phyloP scores from a whole-genome alignment of 2,113 vertebrate genomes.

The Gulo gulo region DNA sequence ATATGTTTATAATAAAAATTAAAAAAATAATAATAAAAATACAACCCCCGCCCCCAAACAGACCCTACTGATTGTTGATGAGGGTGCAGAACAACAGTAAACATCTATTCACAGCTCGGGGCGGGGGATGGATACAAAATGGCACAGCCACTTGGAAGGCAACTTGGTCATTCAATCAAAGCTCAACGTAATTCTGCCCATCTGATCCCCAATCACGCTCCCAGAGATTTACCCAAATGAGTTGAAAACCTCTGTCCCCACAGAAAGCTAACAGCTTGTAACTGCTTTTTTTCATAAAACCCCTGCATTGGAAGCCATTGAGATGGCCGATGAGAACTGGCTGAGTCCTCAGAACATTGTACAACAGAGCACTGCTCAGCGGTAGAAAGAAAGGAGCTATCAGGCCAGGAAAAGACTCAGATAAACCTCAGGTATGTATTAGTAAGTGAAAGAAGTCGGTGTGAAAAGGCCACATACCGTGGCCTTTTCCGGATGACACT shows the following conservation, averaged over 20 bases:
- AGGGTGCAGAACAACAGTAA: background rate
- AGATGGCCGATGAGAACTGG: background rate
- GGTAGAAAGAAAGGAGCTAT: background rate
- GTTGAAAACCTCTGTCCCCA: background rate
- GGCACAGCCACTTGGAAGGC: background rate
- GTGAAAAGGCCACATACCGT: background rate
- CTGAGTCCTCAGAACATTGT: background rate
- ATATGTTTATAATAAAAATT: too few relatives aligned
- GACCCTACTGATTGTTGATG: background rate
- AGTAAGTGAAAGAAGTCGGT: background rate
- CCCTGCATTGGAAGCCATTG: background rate
- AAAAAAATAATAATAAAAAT: too few relatives aligned
- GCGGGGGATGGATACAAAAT: background rate
- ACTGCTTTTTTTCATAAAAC: background rate
- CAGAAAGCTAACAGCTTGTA: background rate
- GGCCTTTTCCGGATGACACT: background rate
- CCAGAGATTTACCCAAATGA: background rate
- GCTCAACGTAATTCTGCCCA: background rate
- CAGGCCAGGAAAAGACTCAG: background rate
- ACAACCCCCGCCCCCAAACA: fast-evolving
- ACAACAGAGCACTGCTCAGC: background rate
- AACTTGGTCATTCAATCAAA: background rate
- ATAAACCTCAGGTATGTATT: background rate
- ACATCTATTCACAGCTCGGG: background rate
- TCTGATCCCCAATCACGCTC: background rate